Evolutionary conservation across 2,797 vertebrate genomes (phyloP), one percentile per base, ranked within the genome.

Genomic region (Hoplostethus atlanticus): DNA sequence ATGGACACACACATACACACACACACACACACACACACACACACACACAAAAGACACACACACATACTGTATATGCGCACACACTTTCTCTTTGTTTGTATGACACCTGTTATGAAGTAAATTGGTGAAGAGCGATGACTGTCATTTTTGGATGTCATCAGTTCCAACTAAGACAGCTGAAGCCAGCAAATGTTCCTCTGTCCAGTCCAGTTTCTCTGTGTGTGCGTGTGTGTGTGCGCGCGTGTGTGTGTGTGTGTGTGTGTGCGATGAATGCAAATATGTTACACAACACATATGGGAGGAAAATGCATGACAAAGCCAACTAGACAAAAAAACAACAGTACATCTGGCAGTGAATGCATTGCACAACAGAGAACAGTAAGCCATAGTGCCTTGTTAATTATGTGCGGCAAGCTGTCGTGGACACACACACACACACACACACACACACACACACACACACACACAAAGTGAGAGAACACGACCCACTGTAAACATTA

Each of bases 61-160:
- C 38, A 81, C 63, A 76, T 9, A 11, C 21, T n/a, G 1, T 5
- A 53, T 5, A 78, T 28, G 58, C 60, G 10, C 36, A 73, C 65
- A 84, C 60, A 83, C 80, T 80, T 83, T 85, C 59, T 73, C 77
- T 88, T 86, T 87, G 85, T 87, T 67, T 81, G 47, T 68, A 72
- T 40, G 76, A 89, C 90, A 91, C 90, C 89, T 92, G 85, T 90
- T 85, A 71, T 61, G 65, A 84, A 79, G 84, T 80, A 67, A 84
- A 76, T 17, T 70, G 71, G 68, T 64, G 63, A 85, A 77, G 79
- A 77, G 76, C 38, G 6, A 34, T 68, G 73, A 64, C 72, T 76
- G 80, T 70, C 82, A 68, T 3, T 2, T 85, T 60, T 79, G 84
- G 83, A 83, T 71, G 61, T 81, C 79, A 59, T 75, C 56, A 52